Conservation (phyloP, 2,113 vertebrate genomes). For the Mirza zaza region DNA sequence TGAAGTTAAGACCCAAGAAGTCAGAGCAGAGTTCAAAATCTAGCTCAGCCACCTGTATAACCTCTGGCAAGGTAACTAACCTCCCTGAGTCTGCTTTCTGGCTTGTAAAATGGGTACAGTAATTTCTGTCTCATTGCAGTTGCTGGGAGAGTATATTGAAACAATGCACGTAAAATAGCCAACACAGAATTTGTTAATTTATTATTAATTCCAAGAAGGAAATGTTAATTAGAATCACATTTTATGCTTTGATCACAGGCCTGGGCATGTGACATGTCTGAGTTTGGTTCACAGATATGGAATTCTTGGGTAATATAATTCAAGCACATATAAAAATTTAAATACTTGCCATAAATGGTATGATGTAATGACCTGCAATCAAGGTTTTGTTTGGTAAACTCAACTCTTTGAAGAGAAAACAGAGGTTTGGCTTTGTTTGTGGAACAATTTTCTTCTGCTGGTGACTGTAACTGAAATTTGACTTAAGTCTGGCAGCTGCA, state of each 20-base stretch:
- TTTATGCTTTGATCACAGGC: not conserved
- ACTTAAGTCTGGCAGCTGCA: constrained; percentile 42
- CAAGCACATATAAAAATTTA: constrained; percentile 22
- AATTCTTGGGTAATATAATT: constrained; percentile 4
- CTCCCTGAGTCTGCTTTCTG: not conserved
- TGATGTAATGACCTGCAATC: constrained; percentile 6
- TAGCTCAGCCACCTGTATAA: not conserved
- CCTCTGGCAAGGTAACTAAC: not conserved
- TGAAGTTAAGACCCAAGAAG: constrained; percentile 22
- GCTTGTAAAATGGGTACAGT: not conserved
- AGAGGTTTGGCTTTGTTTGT: not conserved
- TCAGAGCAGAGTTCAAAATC: not conserved
- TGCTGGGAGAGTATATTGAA: not conserved
- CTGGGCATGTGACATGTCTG: not conserved
- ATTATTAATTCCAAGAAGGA: not conserved
- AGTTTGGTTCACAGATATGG: not conserved
- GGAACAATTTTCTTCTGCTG: not conserved
- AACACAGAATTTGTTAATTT: not conserved
- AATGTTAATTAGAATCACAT: constrained; percentile 26
- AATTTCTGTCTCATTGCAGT: not conserved
- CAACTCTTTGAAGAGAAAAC: constrained; percentile 13
- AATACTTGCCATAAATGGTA: not conserved
- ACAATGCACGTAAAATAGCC: not conserved
- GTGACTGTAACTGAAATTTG: constrained; percentile 14
- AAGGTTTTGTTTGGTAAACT: constrained; percentile 50